Evolutionary conservation across 2,888 invertebrate genomes (phyloP).

Genomic region (Lycia hirtaria): DNA sequence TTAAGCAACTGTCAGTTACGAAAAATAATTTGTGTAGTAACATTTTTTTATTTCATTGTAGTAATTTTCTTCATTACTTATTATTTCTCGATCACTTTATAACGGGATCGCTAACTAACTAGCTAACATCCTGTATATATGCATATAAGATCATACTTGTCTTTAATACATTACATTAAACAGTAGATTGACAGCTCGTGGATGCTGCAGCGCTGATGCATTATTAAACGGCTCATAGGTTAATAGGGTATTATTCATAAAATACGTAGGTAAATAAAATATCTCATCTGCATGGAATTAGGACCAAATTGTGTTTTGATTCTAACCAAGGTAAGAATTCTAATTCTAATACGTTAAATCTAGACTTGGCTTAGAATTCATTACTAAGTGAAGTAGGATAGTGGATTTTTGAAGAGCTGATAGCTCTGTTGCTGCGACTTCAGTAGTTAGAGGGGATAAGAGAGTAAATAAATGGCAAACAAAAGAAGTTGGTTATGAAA

Average conservation of each 20-base stretch:
- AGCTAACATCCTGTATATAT: too few relatives aligned
- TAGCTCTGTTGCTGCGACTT: too few relatives aligned
- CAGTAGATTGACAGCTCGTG: slow-evolving; percentile 44
- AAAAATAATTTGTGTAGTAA: too few relatives aligned
- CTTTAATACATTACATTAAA: slow-evolving; percentile 12
- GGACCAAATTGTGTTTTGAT: slow-evolving; percentile 12
- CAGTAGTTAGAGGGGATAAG: too few relatives aligned
- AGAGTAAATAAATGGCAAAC: neutral
- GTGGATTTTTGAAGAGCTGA: too few relatives aligned
- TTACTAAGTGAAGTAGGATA: neutral
- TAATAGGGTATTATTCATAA: neutral
- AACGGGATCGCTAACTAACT: too few relatives aligned
- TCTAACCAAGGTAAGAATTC: slow-evolving; percentile 30
- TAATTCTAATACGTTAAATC: slow-evolving; percentile 9
- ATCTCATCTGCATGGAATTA: neutral
- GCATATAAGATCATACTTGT: slow-evolving; percentile 9
- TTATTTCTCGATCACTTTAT: too few relatives aligned
- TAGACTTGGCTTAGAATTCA: slow-evolving; percentile 29
- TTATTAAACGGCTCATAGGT: slow-evolving; percentile 33
- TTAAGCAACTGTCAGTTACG: too few relatives aligned
- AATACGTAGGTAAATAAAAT: neutral
- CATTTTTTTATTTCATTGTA: too few relatives aligned
- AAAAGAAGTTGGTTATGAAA: too few relatives aligned
- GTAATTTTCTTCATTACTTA: too few relatives aligned
- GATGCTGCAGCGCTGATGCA: slow-evolving; percentile 32